Evolutionary conservation across 2,888 invertebrate genomes (phyloP).

Genomic region (Operophtera brumata): DNA sequence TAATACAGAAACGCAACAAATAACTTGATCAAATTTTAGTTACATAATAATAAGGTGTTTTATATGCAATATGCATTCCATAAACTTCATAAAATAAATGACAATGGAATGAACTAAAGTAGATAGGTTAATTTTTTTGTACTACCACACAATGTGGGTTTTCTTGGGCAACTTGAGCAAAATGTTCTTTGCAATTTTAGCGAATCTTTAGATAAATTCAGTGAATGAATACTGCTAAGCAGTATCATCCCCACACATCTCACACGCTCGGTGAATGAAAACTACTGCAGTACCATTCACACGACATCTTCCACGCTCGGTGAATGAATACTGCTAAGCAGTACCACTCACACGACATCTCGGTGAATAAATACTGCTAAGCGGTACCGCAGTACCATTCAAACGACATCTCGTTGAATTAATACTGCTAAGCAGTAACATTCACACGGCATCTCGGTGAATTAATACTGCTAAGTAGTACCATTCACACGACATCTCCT

Average conservation of each 20-base stretch:
- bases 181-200: conserved; percentile 11
- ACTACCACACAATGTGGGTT: conserved; percentile 3
- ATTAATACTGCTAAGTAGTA: too few species aligned
- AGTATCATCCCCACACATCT: conserved; percentile 6
- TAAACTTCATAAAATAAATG: conserved; percentile 14
- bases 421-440: conserved; percentile 22
- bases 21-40: conserved; percentile 3
- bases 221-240: conserved; percentile 21
- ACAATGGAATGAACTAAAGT: conserved; percentile 15
- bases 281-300: too few species aligned
- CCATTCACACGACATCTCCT: too few species aligned
- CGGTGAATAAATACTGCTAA: too few species aligned
- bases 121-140: conserved; percentile 19
- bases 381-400: too few species aligned
- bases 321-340: too few species aligned
- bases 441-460: conserved; percentile 5
- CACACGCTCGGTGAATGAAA: background rate
- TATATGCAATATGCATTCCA: conserved; percentile 23
- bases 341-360: background rate
- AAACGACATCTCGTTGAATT: conserved; percentile 1
- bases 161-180: conserved; percentile 10
- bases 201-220: conserved; percentile 16
- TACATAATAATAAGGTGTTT: conserved; percentile 6
- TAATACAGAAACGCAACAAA: conserved; percentile 18
- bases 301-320: too few species aligned